Percentiles rank a stretch among this genome's conserved stretches.
Evolutionary conservation across 2,113 vertebrate species (phyloP).

Genomic region (Lepisosteus oculatus): DNA sequence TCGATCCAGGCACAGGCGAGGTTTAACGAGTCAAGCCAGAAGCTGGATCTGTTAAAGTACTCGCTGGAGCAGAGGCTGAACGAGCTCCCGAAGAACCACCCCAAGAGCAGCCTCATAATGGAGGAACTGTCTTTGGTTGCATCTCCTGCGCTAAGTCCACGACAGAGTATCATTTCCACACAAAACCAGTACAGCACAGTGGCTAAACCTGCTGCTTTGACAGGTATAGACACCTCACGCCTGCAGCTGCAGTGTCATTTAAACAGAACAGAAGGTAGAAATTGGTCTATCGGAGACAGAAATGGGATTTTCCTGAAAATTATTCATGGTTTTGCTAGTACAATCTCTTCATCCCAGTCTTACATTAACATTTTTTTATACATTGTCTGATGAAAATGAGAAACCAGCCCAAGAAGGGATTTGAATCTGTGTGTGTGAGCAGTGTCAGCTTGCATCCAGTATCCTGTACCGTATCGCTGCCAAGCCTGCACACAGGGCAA

Average conservation of each 20-base stretch:
- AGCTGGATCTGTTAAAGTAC: constrained; percentile 91
- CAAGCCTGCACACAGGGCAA: no score
- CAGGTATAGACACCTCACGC: constrained; percentile 65
- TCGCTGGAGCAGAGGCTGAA: constrained; percentile 92
- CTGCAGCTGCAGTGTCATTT: not conserved
- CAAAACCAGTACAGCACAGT: constrained; percentile 95
- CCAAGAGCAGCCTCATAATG: constrained; percentile 88
- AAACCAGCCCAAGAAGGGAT: no score
- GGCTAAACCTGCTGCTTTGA: constrained; percentile 94
- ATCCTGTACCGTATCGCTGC: no score
- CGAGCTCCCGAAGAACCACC: constrained; percentile 93
- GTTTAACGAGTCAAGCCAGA: constrained; percentile 97
- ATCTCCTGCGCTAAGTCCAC: constrained; percentile 85
- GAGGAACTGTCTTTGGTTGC: constrained; percentile 87
- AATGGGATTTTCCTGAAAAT: no score
- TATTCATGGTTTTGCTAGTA: no score
- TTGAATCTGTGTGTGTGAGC: no score
- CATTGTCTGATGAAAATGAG: no score
- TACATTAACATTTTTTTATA: no score
- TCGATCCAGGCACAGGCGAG: constrained; percentile 84
- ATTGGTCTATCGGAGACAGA: no score
- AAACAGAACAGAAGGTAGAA: no score
- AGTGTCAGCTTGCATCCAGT: no score
- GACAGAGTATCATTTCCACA: constrained; percentile 89
- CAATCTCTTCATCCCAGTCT: no score